Base-by-base conservation (phyloP, 2,113 vertebrate genomes). In the Lamprologus lemairii region DNA sequence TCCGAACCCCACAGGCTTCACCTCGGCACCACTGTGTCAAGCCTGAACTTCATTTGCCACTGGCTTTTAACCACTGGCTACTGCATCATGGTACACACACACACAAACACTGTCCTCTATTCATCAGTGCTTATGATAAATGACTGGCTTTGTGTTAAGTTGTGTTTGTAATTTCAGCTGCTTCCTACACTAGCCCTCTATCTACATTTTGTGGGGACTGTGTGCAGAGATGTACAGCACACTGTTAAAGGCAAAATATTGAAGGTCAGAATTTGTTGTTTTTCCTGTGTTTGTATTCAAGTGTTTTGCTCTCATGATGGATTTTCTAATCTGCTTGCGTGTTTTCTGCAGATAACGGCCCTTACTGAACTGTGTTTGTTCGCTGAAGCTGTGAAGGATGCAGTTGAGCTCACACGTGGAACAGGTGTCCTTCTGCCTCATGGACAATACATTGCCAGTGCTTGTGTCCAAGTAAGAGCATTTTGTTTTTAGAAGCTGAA, bases 181-280 rank as follows among this genome's bases (percentile, higher is more conserved):
- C 96, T 99, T 88, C 99, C 99, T 23, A 53, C 98, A 10, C 92
- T 98, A 60, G 94, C 97, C 9, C 94, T 99, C 57, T 97, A 98
- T 86, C 96, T 97, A 8, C 97, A 99, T 91, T 92, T 98, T 93
- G 97, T 97, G 73, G 96, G 95, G 54, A 95, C 91, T 80, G 90
- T 98, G 89, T 99, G 98, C 92, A 97, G 96, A 91, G 97, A 99
- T 68, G 11, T 97, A 4, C 82, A 89, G 12, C 97, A 94, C 93
- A 96, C 95, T 45, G 87, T 97, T 82, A 96, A 97, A 93, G 97
- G 96, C 93, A 97, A 96, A 94, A 96, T 99, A 81, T 92, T 99
- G 5, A 98, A 99, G 98, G 99, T 99, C 31, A 86, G 90, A 31
- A 54, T 86, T 78, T 51, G 26, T 63, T 7, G 60, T 80, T 26